Evolutionary conservation across 2,797 vertebrate genomes (phyloP).

Genomic region (Labroides dimidiatus): DNA sequence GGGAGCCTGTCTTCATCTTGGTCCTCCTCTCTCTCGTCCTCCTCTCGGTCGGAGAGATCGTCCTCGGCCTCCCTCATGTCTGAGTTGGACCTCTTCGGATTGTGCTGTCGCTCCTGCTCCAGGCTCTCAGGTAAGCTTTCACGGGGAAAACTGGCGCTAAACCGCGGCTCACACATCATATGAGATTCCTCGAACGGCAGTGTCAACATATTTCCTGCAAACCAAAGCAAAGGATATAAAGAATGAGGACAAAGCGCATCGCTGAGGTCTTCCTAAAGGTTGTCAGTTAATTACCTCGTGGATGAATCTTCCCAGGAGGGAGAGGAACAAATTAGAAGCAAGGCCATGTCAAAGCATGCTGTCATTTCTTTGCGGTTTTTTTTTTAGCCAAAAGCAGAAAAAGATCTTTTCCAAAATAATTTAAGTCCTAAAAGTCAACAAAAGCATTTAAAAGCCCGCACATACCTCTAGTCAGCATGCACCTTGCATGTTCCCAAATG

Average conservation of each 20-base stretch:
- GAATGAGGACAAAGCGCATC: slow-evolving; percentile 64
- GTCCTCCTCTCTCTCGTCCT: slow-evolving; percentile 87
- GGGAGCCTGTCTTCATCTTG: slow-evolving; percentile 91
- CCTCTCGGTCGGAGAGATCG: slow-evolving; percentile 72
- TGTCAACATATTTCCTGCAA: slow-evolving; percentile 90
- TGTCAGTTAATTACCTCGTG: slow-evolving; percentile 63
- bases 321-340: slow-evolving; percentile 45
- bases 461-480: slow-evolving; percentile 87
- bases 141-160: slow-evolving; percentile 93
- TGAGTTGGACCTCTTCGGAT: slow-evolving; percentile 49
- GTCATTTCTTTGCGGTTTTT: slow-evolving; percentile 31
- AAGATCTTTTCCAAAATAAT: slow-evolving; percentile 1
- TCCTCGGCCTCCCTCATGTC: slow-evolving; percentile 70
- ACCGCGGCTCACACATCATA: slow-evolving; percentile 94
- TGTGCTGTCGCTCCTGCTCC: slow-evolving; percentile 53
- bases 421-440: neutral
- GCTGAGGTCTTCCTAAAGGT: slow-evolving; percentile 40
- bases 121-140: slow-evolving; percentile 87
- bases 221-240: slow-evolving; percentile 37
- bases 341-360: slow-evolving; percentile 61
- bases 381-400: neutral
- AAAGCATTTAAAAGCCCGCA: neutral
- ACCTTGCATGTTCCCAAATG: slow-evolving; percentile 86
- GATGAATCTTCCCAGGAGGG: slow-evolving; percentile 56
- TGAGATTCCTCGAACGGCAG: slow-evolving; percentile 96